Conservation (phyloP, 35 echinoderm and acorn worm species). For the Apostichopus californicus region DNA sequence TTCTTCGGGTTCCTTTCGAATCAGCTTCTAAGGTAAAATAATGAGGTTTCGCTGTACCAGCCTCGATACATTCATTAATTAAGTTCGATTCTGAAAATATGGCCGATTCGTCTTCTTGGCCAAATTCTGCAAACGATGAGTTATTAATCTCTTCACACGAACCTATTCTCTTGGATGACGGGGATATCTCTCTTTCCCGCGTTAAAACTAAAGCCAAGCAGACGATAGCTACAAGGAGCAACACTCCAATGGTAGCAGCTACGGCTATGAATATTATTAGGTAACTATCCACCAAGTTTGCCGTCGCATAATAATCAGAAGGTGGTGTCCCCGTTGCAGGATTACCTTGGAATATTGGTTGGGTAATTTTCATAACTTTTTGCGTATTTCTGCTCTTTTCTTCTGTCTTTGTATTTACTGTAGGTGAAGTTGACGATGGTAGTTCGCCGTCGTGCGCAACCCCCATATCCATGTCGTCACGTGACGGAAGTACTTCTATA, state of each 20-base stretch:
- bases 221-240: constrained; percentile 23
- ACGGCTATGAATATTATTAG: constrained; percentile 14
- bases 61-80: constrained; percentile 36
- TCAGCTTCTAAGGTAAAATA: constrained; percentile 36
- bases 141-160: background rate
- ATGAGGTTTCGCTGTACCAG: background rate
- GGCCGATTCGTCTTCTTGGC: background rate
- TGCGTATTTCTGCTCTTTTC: background rate
- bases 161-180: background rate
- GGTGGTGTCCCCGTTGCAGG: background rate
- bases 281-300: constrained; percentile 6
- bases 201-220: constrained; percentile 43
- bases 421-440: background rate
- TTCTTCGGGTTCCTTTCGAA: background rate
- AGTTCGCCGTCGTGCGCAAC: background rate
- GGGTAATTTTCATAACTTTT: background rate
- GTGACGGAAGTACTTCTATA: background rate
- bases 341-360: background rate
- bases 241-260: background rate
- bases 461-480: background rate
- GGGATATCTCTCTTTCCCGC: background rate
- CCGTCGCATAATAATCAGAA: background rate
- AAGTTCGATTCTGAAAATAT: background rate
- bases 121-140: background rate
- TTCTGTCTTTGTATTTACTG: background rate